phyloP scores from a whole-genome alignment of 2,113 vertebrate species.

The Thamnophis sirtalis region DNA sequence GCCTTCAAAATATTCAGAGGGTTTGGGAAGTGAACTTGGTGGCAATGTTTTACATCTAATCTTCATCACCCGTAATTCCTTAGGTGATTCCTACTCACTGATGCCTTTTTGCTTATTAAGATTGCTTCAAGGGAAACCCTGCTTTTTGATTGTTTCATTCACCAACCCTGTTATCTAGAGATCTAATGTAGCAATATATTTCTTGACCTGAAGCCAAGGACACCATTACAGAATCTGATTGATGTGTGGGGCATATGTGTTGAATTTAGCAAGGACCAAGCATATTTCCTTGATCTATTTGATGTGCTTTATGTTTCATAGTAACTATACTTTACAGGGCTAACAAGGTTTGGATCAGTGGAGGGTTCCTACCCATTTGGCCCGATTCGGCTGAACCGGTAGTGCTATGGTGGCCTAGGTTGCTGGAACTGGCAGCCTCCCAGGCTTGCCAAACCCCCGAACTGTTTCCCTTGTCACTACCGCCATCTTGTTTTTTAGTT shows the following conservation, averaged over 20 bases:
- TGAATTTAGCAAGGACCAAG: background rate
- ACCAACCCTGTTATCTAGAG: background rate
- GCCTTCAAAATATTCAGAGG: background rate
- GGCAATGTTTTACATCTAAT: background rate
- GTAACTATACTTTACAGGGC: background rate
- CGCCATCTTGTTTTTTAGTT: too few species aligned
- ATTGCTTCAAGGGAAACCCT: background rate
- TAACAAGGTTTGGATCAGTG: background rate
- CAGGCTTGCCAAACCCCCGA: too few species aligned
- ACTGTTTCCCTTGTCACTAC: too few species aligned
- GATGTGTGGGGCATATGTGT: background rate
- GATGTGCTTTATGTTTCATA: background rate
- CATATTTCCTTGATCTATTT: background rate
- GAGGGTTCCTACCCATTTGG: too few species aligned
- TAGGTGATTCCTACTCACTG: background rate
- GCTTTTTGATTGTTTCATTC: background rate
- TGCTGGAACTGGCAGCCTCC: too few species aligned
- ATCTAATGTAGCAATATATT: background rate
- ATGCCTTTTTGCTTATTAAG: background rate
- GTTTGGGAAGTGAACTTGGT: background rate
- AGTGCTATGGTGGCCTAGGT: too few species aligned
- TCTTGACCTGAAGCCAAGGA: background rate
- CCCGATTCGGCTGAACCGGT: too few species aligned
- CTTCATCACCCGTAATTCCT: background rate
- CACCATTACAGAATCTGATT: background rate